Evolutionary conservation across 2,888 invertebrate species (phyloP).

Genomic region (Adela reaumurella): DNA sequence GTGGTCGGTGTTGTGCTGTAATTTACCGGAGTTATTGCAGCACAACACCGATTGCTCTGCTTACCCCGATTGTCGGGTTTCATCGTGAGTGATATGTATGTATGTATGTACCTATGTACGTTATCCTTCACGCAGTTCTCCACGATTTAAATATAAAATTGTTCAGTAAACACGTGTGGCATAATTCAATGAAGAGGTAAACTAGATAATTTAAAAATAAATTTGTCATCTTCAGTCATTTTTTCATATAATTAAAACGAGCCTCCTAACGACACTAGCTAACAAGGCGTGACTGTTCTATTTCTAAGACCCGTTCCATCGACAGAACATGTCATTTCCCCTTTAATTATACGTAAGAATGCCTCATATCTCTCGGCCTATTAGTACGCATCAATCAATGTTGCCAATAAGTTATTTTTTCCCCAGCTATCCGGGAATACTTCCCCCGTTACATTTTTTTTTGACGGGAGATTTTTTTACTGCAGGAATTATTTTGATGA

Average conservation of each 20-base stretch:
- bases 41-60: no score
- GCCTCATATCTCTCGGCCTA: conserved; percentile 55
- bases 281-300: conserved; percentile 49
- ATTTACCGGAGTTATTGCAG: no score
- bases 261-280: conserved; percentile 51
- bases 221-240: conserved; percentile 51
- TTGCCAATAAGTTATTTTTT: conserved; percentile 58
- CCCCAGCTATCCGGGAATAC: conserved; percentile 32
- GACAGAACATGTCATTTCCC: conserved; percentile 55
- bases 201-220: conserved; percentile 9
- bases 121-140: no score
- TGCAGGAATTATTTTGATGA: conserved; percentile 52
- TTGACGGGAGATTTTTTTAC: conserved; percentile 48
- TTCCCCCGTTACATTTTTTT: conserved; percentile 25
- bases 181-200: no score
- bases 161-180: no score
- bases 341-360: conserved; percentile 41
- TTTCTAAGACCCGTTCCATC: conserved; percentile 44
- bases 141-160: no score
- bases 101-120: no score
- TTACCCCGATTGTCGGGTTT: no score
- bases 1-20: no score
- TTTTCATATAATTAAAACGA: conserved; percentile 36
- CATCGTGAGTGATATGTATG: no score
- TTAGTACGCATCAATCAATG: conserved; percentile 58